phyloP scores from a whole-genome alignment of 2,113 vertebrate genomes.

The Amphiprion percula region DNA sequence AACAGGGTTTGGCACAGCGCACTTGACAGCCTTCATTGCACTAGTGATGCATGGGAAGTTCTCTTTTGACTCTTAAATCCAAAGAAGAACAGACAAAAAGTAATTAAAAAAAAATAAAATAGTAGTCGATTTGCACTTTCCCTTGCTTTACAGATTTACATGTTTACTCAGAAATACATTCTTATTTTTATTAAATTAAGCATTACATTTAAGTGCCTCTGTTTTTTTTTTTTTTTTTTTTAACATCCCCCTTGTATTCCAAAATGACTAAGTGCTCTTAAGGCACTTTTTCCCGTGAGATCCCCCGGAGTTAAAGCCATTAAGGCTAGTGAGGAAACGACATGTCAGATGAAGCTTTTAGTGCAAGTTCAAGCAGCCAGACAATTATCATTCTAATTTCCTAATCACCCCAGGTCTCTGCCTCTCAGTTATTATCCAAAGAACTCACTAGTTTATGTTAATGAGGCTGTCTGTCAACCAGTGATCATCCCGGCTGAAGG shows the following conservation, averaged over 20 bases:
- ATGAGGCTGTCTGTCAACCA: slow-evolving; percentile 34
- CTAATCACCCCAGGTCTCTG: slow-evolving; percentile 30
- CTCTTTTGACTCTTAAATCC: slow-evolving; percentile 25
- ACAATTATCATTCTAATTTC: slow-evolving; percentile 47
- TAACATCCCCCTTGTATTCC: neutral
- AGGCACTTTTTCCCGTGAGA: neutral
- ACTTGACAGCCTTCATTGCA: slow-evolving; percentile 28
- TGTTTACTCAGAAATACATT: neutral
- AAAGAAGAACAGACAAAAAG: slow-evolving; percentile 8
- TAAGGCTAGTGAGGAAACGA: slow-evolving; percentile 43
- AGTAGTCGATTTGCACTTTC: too few species aligned
- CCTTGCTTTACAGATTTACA: neutral
- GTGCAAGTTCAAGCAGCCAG: slow-evolving; percentile 41
- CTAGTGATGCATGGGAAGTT: slow-evolving; percentile 6
- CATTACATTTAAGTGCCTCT: neutral
- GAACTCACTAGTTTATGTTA: slow-evolving; percentile 36
- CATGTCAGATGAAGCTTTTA: slow-evolving; percentile 51
- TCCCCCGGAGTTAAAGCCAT: slow-evolving; percentile 40
- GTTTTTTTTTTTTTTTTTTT: slow-evolving; percentile 17
- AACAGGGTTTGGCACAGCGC: slow-evolving; percentile 28
- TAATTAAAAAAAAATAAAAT: too few species aligned
- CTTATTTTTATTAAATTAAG: slow-evolving; percentile 19
- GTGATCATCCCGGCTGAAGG: slow-evolving; percentile 19
- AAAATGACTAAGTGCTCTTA: slow-evolving; percentile 34
- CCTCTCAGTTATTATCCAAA: slow-evolving; percentile 42